Evolutionary conservation across 2,888 invertebrate species (phyloP).

Genomic region (Polyommatus icarus): DNA sequence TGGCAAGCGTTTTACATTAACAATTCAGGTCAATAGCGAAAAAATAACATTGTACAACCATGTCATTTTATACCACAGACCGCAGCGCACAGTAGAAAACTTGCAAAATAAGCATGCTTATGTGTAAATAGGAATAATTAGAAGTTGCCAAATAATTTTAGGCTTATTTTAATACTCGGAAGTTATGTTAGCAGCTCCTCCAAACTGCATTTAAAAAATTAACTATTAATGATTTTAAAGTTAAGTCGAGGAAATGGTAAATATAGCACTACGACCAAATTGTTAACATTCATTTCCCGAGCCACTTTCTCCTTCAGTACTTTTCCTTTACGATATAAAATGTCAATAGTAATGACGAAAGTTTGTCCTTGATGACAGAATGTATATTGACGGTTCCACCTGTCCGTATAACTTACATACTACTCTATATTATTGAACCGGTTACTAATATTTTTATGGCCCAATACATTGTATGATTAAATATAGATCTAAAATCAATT

Average conservation of each 20-base stretch:
- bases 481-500: neutral
- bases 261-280: too few species aligned
- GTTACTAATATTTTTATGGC: constrained; percentile 10
- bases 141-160: neutral
- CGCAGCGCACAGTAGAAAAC: neutral
- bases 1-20: neutral
- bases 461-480: constrained; percentile 22
- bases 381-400: neutral
- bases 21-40: neutral
- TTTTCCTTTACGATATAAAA: neutral
- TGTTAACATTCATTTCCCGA: neutral
- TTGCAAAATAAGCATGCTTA: neutral
- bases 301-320: neutral
- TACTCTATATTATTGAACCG: constrained; percentile 11
- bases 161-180: too few species aligned
- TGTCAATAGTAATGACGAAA: neutral
- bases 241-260: too few species aligned
- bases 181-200: too few species aligned
- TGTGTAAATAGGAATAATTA: neutral
- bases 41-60: neutral
- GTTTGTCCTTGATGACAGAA: neutral
- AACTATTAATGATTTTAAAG: too few species aligned
- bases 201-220: too few species aligned
- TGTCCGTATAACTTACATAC: neutral
- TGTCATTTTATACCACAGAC: neutral